A percentile compares a stretch with the other conserved stretches of the same genome.
Evolutionary conservation across 2,888 invertebrate species (phyloP).

Genomic region (Marronus borbonicus): DNA sequence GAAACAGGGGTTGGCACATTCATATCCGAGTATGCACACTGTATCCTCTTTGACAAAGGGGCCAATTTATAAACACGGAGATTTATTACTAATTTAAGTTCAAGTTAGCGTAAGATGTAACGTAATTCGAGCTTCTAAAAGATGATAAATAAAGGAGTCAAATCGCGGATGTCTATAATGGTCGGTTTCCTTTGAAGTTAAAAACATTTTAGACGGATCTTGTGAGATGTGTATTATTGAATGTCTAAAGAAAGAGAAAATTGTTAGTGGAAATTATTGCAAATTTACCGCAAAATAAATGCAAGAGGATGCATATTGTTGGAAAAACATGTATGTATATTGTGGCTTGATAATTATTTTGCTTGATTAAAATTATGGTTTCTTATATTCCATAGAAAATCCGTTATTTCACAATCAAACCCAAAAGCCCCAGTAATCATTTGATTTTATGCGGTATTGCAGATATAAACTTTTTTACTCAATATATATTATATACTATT

Average conservation of each 20-base stretch:
- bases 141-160: conserved; percentile 17
- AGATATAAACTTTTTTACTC: too few relatives aligned
- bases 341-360: neutral
- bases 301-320: neutral
- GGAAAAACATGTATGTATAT: neutral
- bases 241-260: conserved; percentile 3
- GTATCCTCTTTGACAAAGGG: neutral
- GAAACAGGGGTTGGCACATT: neutral
- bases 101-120: conserved; percentile 1
- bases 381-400: neutral
- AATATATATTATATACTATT: too few relatives aligned
- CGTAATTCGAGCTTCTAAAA: neutral
- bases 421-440: too few relatives aligned
- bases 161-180: conserved; percentile 36
- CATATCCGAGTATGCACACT: neutral
- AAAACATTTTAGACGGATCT: neutral
- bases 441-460: too few relatives aligned
- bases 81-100: conserved; percentile 17
- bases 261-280: conserved; percentile 3
- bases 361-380: neutral
- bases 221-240: neutral
- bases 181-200: conserved; percentile 25
- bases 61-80: conserved; percentile 12
- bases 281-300: neutral
- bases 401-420: too few relatives aligned